phyloP scores from a whole-genome alignment of 2,888 invertebrate species.

The Scaptomyza polygonia region DNA sequence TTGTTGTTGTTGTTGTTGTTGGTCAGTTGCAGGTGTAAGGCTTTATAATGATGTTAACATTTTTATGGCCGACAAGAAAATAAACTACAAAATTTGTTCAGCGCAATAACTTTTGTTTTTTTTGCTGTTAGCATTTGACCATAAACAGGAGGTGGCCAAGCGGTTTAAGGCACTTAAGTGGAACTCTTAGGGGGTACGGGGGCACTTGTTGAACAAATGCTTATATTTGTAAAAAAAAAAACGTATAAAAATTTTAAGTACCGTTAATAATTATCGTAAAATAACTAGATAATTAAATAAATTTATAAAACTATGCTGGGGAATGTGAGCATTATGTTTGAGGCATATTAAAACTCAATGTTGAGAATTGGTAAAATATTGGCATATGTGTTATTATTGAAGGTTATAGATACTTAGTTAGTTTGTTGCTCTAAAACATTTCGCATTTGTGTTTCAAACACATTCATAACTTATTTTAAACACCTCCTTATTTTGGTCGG shows the following conservation, averaged over 20 bases:
- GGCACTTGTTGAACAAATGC: slow-evolving; percentile 15
- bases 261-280: slow-evolving; percentile 40
- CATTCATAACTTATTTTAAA: neutral
- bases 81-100: slow-evolving; percentile 71
- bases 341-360: too few relatives aligned
- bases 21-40: slow-evolving; percentile 72
- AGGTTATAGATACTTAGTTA: neutral
- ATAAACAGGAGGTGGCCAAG: slow-evolving; percentile 53
- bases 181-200: too few relatives aligned
- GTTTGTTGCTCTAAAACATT: neutral
- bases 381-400: too few relatives aligned
- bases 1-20: slow-evolving; percentile 22
- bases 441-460: neutral
- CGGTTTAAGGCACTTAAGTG: too few relatives aligned
- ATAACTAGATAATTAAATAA: slow-evolving; percentile 46
- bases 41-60: slow-evolving; percentile 77
- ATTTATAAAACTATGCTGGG: neutral
- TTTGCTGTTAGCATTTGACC: slow-evolving; percentile 45
- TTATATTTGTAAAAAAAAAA: slow-evolving; percentile 49
- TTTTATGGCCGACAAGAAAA: slow-evolving; percentile 71
- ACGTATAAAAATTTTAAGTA: slow-evolving; percentile 58
- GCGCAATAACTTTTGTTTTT: slow-evolving; percentile 47
- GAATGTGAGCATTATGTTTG: neutral
- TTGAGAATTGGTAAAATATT: too few relatives aligned
- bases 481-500: slow-evolving; percentile 5